Percentiles rank a stretch among this genome's conserved stretches.
These are phyloP conservation scores for Lysiphlebus fabarum DNA, from an alignment of 1,140 invertebrate species.

Conservation along the genomic window DNA sequence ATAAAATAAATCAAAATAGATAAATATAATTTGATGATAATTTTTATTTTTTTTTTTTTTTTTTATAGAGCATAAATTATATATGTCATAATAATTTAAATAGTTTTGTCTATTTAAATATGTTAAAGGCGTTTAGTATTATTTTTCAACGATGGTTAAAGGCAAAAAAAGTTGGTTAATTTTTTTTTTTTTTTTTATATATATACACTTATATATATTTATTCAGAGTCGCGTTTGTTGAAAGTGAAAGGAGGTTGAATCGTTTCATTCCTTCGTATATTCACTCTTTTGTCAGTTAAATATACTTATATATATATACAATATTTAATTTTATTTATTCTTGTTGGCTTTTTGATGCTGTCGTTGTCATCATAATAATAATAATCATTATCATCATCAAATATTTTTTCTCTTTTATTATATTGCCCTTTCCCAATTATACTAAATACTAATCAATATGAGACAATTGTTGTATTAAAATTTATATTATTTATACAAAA, in stretches of 20 bases:
- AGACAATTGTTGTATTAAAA: too few species aligned
- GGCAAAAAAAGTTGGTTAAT: neutral
- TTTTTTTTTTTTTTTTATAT: neutral
- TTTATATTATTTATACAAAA: too few species aligned
- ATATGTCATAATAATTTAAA: conserved; percentile 26
- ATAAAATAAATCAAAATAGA: too few species aligned
- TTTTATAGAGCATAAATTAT: too few species aligned
- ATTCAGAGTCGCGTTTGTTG: conserved; percentile 43
- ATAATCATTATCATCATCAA: conserved; percentile 18
- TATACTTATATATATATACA: too few species aligned
- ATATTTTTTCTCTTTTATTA: conserved; percentile 19
- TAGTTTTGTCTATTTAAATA: conserved; percentile 38
- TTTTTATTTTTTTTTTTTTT: too few species aligned
- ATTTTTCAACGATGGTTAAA: too few species aligned
- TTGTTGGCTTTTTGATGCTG: conserved; percentile 16
- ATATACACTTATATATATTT: neutral
- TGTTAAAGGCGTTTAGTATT: too few species aligned
- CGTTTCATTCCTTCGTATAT: conserved; percentile 41
- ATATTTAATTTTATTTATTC: conserved; percentile 15
- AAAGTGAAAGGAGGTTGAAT: conserved; percentile 58
- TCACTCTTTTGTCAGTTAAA: conserved; percentile 22
- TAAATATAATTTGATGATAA: too few species aligned
- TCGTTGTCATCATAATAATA: conserved; percentile 21
- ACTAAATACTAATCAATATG: conserved; percentile 13
- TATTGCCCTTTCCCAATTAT: conserved; percentile 26